Evolutionary conservation across 92 coral and sea anemone species (phyloP).

Genomic region (Epizoanthus ramosus): DNA sequence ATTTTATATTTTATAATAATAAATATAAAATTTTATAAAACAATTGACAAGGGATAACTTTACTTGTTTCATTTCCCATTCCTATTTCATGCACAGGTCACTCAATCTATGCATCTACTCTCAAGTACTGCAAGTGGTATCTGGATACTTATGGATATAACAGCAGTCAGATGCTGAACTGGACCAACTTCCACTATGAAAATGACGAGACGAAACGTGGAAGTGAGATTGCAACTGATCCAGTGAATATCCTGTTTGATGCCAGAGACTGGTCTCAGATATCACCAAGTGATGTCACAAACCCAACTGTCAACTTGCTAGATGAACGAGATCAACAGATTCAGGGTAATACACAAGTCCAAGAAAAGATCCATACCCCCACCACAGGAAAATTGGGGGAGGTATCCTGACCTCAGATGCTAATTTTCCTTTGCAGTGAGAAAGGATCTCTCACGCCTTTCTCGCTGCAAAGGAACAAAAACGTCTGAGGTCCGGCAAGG

Average conservation of each 20-base stretch:
- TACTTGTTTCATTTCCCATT: background rate
- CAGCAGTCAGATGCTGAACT: conserved; percentile 57
- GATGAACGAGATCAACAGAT: conserved; percentile 52
- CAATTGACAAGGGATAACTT: background rate
- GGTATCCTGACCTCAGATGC: too few relatives aligned
- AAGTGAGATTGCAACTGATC: conserved; percentile 69
- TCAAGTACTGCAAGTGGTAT: conserved; percentile 62
- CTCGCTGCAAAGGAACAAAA: too few relatives aligned
- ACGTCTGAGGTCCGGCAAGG: too few relatives aligned
- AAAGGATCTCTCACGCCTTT: too few relatives aligned
- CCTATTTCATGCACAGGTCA: conserved; percentile 63
- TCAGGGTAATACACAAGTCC: conserved; percentile 27
- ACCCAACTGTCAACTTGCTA: conserved; percentile 49
- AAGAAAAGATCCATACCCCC: too few relatives aligned
- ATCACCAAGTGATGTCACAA: conserved; percentile 55
- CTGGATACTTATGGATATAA: conserved; percentile 59
- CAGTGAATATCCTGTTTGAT: conserved; percentile 48
- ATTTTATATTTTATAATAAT: too few relatives aligned
- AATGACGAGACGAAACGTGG: conserved; percentile 54
- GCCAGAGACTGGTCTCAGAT: conserved; percentile 56
- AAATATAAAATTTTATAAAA: too few relatives aligned
- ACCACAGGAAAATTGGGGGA: too few relatives aligned
- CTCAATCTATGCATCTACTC: conserved; percentile 63
- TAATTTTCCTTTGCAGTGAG: too few relatives aligned
- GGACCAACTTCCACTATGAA: conserved; percentile 76